Conservation (phyloP, 2,113 vertebrate genomes). For the Melanerpes aurifrons region DNA sequence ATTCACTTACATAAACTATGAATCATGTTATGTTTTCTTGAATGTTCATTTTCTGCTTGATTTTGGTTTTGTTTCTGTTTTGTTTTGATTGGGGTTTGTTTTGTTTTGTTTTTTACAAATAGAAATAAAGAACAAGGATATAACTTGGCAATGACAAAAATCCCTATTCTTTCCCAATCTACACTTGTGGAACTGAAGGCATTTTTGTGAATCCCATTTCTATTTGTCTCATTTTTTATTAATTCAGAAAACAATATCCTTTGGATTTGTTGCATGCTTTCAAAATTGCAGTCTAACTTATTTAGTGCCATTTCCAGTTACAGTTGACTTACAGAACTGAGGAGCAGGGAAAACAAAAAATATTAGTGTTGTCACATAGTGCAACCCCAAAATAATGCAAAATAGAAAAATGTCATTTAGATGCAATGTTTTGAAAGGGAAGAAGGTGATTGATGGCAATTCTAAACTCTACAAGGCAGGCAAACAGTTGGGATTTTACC, state of each 20-base stretch:
- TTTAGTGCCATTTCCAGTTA: constrained; percentile 46
- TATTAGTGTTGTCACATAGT: constrained; percentile 13
- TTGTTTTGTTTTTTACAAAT: not conserved
- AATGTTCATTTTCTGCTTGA: not conserved
- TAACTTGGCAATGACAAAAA: not conserved
- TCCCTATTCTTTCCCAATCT: not conserved
- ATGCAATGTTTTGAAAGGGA: constrained; percentile 13
- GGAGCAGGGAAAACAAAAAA: constrained; percentile 34
- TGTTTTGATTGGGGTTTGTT: too few species aligned
- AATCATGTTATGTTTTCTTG: not conserved
- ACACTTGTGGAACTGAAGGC: not conserved
- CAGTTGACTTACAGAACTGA: constrained; percentile 23
- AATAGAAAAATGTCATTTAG: constrained; percentile 44
- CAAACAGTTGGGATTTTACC: constrained; percentile 21
- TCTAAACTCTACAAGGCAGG: constrained; percentile 25
- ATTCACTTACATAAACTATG: not conserved
- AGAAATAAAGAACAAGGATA: not conserved
- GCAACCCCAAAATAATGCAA: constrained; percentile 45
- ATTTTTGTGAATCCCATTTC: constrained; percentile 20
- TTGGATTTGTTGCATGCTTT: constrained; percentile 30
- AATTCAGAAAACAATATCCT: constrained; percentile 49
- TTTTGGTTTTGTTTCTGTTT: not conserved
- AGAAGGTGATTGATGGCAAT: constrained; percentile 26
- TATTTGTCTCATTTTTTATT: constrained; percentile 42
- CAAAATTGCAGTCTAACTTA: constrained; percentile 49